Percentiles rank a stretch among this genome's conserved stretches.
Evolutionary conservation across 2,113 vertebrate species (phyloP).

Genomic region (Varanus salvator): DNA sequence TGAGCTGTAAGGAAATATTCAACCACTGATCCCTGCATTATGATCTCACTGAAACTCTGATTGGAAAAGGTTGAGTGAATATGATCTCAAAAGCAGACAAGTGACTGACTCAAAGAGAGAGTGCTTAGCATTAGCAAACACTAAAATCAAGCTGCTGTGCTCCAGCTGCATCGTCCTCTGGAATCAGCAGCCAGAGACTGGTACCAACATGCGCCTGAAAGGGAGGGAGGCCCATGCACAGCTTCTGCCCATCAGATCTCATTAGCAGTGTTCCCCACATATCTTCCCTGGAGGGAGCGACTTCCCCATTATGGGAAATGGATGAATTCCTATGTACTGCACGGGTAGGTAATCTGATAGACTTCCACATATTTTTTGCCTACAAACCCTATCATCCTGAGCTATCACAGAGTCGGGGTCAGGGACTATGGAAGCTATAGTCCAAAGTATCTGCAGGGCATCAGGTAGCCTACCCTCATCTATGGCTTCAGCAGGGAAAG

Average conservation of each 20-base stretch:
- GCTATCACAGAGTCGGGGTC: no score
- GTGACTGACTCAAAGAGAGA: constrained; percentile 1
- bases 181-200: not conserved
- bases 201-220: not conserved
- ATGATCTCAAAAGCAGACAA: constrained; percentile 8
- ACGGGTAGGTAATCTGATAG: no score
- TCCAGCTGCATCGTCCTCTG: not conserved
- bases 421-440: no score
- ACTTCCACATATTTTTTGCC: no score
- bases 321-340: not conserved
- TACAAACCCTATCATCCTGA: no score
- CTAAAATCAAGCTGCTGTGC: not conserved
- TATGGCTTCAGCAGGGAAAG: not conserved
- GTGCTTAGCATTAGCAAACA: not conserved
- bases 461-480: no score
- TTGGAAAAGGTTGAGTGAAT: constrained; percentile 10
- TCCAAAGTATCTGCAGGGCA: no score
- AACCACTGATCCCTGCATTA: constrained; percentile 7
- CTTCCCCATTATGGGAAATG: not conserved
- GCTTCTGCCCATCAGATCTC: no score
- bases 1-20: constrained; percentile 47
- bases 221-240: not conserved
- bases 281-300: not conserved
- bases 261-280: not conserved
- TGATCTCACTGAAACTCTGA: not conserved